phyloP scores from a whole-genome alignment of 2,113 vertebrate genomes.

The Ptilonorhynchus violaceus region DNA sequence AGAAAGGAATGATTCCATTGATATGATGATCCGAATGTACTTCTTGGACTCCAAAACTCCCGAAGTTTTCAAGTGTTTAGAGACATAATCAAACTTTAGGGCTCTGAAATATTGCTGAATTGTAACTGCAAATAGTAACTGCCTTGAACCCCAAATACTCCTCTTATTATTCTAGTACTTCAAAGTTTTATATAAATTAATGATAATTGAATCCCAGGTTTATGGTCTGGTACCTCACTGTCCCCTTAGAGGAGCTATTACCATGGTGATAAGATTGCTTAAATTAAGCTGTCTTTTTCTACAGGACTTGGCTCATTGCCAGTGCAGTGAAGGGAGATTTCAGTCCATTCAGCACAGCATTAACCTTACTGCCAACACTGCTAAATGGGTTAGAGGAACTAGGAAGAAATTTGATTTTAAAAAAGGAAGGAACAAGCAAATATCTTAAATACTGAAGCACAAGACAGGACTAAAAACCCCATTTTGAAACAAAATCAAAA shows the following conservation, averaged over 20 bases:
- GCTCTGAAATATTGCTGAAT: not conserved
- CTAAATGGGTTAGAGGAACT: conserved; percentile 25
- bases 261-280: conserved; percentile 51
- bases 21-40: not conserved
- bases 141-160: not conserved
- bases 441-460: not conserved
- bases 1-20: not conserved
- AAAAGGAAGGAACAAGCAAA: conserved; percentile 10
- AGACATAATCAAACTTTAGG: not conserved
- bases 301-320: conserved; percentile 40
- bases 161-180: not conserved
- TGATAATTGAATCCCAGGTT: conserved; percentile 47
- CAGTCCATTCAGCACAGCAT: conserved; percentile 59
- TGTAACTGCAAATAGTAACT: not conserved
- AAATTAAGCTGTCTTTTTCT: conserved; percentile 52
- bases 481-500: not conserved
- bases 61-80: not conserved
- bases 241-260: conserved; percentile 37
- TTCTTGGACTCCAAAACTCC: not conserved
- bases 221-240: conserved; percentile 36
- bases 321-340: conserved; percentile 51
- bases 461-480: not conserved
- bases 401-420: not conserved
- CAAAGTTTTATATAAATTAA: conserved; percentile 39
- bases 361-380: conserved; percentile 47